Percentiles rank a stretch among this genome's conserved stretches.
phyloP scores from a whole-genome alignment of 2,113 vertebrate genomes.

The Lipotes vexillifer region DNA sequence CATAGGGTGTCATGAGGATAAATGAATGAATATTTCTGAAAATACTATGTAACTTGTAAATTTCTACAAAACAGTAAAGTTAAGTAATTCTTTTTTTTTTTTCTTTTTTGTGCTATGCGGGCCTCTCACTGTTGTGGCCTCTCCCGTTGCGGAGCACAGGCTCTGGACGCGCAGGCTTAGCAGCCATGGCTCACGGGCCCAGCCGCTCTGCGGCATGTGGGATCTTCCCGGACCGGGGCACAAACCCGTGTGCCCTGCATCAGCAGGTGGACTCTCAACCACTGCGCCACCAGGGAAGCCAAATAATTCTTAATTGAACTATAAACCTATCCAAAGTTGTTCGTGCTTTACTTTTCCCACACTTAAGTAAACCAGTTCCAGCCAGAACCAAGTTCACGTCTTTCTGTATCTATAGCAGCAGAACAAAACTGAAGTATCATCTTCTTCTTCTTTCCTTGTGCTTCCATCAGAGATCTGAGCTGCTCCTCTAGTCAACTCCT shows the following conservation, averaged over 20 bases:
- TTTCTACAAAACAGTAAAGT: background rate
- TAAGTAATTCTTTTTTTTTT: background rate
- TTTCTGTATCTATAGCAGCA: background rate
- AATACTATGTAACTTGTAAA: background rate
- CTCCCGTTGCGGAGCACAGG: too few relatives aligned
- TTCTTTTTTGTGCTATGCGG: too few relatives aligned
- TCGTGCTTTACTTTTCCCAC: background rate
- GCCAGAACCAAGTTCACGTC: background rate
- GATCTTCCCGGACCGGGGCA: too few relatives aligned
- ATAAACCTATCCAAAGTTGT: background rate
- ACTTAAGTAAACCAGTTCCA: constrained; percentile 21
- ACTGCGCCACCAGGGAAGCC: too few relatives aligned
- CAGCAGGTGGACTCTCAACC: too few relatives aligned
- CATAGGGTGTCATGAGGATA: background rate
- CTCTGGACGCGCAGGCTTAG: too few relatives aligned
- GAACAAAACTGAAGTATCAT: background rate
- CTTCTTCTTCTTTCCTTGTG: background rate
- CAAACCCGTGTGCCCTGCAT: too few relatives aligned
- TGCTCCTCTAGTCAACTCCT: background rate
- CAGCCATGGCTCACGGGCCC: too few relatives aligned
- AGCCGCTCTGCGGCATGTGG: too few relatives aligned
- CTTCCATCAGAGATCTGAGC: background rate
- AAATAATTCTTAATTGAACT: background rate
- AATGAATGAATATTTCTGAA: constrained; percentile 20
- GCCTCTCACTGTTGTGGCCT: too few relatives aligned